Evolutionary conservation across 2,888 invertebrate species (phyloP), one percentile per base, ranked within the genome.

Genomic region (Caenorhabditis parvicauda): DNA sequence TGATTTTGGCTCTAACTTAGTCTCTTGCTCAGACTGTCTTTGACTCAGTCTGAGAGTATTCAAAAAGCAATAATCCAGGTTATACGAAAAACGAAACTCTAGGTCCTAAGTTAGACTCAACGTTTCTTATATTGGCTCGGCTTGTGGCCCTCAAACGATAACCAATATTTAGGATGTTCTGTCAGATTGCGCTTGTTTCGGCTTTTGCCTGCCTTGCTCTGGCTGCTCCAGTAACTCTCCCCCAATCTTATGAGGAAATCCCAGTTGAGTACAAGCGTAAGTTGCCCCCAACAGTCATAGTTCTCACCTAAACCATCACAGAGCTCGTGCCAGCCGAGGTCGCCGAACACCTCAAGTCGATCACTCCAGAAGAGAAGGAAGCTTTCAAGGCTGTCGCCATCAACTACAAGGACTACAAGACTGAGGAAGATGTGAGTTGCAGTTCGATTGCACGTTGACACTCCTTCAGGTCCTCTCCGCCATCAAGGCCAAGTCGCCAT

Each of bases 281-380:
- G 70, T 14, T 44, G 12, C 19, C 12, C 21, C 4, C n/a, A 22
- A 14, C 46, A 21, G 1, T 45, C 32, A 43, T 37, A 35, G 3
- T 7, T 43, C 3, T 3, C 12, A 35, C n/a, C 1, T 14, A 35
- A 35, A n/a, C n/a, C n/a, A n/a, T n/a, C n/a, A n/a, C n/a, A n/a
- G n/a, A 65, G 4, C 54, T 78, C 48, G 72, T 78, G 57, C 77
- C 77, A 27, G 56, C 62, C n/a, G 78, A 79, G 49, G 78, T 77
- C 41, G 71, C 61, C 56, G 67, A 72, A 44, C 77, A 77, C 63
- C 71, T 79, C 60, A 70, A 71, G 62, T 50, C 54, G 7, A 64
- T 78, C 64, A 79, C 78, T 47, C 59, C 64, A 14, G 77, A 76
- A 24, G 77, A 77, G 59, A 78, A 75, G 64, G 55, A 49, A 19